A percentile compares a stretch with the other conserved stretches of the same genome.
Evolutionary conservation across 2,888 invertebrate species (phyloP).

Genomic region (Camponotus fellah): DNA sequence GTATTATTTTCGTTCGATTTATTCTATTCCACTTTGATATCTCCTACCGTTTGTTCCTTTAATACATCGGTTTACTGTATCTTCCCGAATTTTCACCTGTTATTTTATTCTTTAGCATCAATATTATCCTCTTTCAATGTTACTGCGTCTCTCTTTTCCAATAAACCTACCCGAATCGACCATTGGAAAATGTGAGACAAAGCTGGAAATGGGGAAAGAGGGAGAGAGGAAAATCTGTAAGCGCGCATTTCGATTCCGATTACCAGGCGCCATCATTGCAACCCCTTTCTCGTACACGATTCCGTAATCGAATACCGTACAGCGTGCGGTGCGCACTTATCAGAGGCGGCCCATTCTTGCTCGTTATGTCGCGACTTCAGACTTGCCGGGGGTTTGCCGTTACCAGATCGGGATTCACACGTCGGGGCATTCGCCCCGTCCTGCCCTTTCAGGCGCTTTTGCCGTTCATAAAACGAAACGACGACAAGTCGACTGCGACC

Average conservation of each 20-base stretch:
- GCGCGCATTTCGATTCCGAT: slow-evolving; percentile 32
- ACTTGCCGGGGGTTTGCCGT: slow-evolving; percentile 23
- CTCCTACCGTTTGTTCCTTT: background rate
- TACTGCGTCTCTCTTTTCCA: background rate
- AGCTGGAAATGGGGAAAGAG: too few species aligned
- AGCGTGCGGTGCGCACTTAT: slow-evolving; percentile 31
- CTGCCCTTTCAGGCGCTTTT: slow-evolving; percentile 41
- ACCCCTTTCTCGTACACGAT: slow-evolving; percentile 17
- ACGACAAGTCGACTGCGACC: slow-evolving; percentile 43
- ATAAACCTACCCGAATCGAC: background rate
- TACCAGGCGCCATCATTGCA: slow-evolving; percentile 10
- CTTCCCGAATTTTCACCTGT: background rate
- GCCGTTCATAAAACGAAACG: slow-evolving; percentile 51
- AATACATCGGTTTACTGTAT: background rate
- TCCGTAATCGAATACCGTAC: slow-evolving; percentile 46
- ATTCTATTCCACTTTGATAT: background rate
- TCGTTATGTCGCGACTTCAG: slow-evolving; percentile 44
- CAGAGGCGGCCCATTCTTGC: slow-evolving; percentile 27
- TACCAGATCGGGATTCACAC: slow-evolving; percentile 49
- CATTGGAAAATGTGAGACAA: slow-evolving; percentile 1
- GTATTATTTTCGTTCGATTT: background rate
- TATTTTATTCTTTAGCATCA: background rate
- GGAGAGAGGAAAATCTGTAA: slow-evolving; percentile 22
- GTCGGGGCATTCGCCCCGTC: slow-evolving; percentile 11
- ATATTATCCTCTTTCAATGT: background rate